phyloP scores from a whole-genome alignment of 2,113 vertebrate genomes.

The Dinomys branickii region DNA sequence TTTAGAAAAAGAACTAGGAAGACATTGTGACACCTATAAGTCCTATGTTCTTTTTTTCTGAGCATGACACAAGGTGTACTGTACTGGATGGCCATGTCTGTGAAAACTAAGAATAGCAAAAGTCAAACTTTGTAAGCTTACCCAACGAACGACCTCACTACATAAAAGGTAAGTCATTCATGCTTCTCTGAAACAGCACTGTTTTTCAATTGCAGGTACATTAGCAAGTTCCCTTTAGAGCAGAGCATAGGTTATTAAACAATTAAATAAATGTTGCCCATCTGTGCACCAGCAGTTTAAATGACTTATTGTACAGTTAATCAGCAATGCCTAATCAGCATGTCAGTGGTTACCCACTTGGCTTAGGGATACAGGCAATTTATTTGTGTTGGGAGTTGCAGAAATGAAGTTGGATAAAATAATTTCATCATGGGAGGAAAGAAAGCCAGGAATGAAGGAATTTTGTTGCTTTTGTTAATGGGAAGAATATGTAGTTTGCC shows the following conservation, averaged over 20 bases:
- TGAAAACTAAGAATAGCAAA: neutral
- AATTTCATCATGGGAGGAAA: constrained; percentile 63
- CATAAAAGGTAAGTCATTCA: constrained; percentile 43
- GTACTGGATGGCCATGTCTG: accelerated
- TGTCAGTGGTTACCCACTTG: constrained; percentile 54
- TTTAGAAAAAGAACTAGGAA: neutral
- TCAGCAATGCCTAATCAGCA: constrained; percentile 71
- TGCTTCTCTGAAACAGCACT: constrained; percentile 56
- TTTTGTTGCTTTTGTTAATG: neutral
- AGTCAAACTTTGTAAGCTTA: constrained; percentile 7
- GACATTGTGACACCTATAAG: neutral
- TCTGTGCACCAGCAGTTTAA: constrained; percentile 68
- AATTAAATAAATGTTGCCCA: constrained; percentile 75
- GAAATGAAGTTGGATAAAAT: constrained; percentile 58
- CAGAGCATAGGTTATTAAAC: constrained; percentile 70
- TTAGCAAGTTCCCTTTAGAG: constrained; percentile 49
- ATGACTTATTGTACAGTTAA: constrained; percentile 73
- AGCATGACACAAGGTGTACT: neutral
- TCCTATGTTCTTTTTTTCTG: neutral
- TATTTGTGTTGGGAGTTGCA: constrained; percentile 51
- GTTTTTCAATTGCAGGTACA: constrained; percentile 56
- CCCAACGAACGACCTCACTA: neutral
- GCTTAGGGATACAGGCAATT: constrained; percentile 53
- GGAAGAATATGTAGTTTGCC: neutral
- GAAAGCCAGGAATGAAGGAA: constrained; percentile 8